Conservation (phyloP, 2,113 vertebrate species). For the Mungos mungo region DNA sequence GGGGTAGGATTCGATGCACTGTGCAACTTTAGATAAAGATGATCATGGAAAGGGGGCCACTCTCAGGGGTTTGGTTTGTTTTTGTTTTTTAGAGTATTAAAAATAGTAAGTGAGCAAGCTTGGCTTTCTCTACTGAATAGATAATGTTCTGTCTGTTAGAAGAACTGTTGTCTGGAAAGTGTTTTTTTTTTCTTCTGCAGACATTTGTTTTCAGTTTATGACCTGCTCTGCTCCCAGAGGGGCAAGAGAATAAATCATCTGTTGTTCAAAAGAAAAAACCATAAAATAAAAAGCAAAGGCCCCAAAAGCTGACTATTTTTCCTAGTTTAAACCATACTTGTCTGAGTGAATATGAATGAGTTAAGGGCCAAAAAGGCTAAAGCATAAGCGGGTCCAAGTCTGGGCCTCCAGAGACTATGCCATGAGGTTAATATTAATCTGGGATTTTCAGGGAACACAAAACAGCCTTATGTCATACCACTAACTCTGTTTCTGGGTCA, state of each 20-base stretch:
- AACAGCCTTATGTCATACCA: slow-evolving; percentile 40
- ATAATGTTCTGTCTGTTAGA: background rate
- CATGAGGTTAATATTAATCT: slow-evolving; percentile 47
- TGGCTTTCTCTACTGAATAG: background rate
- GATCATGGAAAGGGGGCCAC: background rate
- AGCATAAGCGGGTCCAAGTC: background rate
- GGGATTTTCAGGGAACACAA: slow-evolving; percentile 52
- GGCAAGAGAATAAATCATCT: slow-evolving; percentile 26
- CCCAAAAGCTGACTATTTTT: background rate
- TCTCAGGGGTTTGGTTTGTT: background rate
- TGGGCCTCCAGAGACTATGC: background rate
- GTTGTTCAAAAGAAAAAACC: slow-evolving; percentile 51
- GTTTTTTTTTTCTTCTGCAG: slow-evolving; percentile 26
- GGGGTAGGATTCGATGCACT: background rate
- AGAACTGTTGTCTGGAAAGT: slow-evolving; percentile 34
- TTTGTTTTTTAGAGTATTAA: background rate
- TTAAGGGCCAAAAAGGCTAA: background rate
- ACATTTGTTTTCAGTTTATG: slow-evolving; percentile 49
- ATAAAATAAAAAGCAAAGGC: slow-evolving; percentile 44
- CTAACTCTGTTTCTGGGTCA: slow-evolving; percentile 73
- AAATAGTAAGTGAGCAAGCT: background rate
- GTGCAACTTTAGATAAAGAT: background rate
- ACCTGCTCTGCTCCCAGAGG: background rate
- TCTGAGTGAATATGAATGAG: slow-evolving; percentile 9
- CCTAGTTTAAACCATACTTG: background rate